These are phyloP conservation scores for Petrocephalus sullivani DNA, from an alignment of 2,797 vertebrate species.

Conservation along the genomic window DNA sequence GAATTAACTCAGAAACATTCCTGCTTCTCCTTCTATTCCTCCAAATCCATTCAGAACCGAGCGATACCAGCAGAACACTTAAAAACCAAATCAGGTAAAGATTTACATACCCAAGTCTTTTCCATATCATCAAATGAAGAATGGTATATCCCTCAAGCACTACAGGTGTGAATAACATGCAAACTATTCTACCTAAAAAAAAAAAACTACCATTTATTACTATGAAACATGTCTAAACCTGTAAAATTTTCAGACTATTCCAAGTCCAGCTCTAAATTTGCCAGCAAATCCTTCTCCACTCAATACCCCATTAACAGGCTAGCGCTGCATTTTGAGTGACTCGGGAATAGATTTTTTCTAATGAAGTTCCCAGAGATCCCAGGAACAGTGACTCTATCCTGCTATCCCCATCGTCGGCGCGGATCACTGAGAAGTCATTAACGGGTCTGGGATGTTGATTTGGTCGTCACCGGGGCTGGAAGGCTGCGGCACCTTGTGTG, in stretches of 20 bases:
- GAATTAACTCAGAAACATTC: constrained; percentile 7
- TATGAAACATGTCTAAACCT: background rate
- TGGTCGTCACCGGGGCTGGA: background rate
- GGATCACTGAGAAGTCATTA: background rate
- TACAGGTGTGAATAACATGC: background rate
- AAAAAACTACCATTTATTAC: background rate
- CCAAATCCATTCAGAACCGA: background rate
- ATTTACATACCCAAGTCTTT: background rate
- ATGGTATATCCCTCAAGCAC: background rate
- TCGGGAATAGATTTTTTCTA: background rate
- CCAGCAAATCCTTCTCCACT: background rate
- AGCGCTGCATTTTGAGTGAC: background rate
- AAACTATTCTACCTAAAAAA: background rate
- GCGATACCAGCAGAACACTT: background rate
- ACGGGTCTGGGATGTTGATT: background rate
- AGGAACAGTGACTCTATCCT: background rate
- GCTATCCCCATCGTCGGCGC: background rate
- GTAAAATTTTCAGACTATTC: background rate
- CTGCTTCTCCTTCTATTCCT: background rate
- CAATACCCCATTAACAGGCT: background rate
- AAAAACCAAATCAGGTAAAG: background rate
- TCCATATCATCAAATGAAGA: background rate
- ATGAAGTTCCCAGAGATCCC: background rate
- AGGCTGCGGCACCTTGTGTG: background rate
- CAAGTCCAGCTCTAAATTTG: background rate